These are phyloP conservation scores for Acrocephalus arundinaceus DNA, from an alignment of 2,113 vertebrate genomes.

Conservation along the genomic window DNA sequence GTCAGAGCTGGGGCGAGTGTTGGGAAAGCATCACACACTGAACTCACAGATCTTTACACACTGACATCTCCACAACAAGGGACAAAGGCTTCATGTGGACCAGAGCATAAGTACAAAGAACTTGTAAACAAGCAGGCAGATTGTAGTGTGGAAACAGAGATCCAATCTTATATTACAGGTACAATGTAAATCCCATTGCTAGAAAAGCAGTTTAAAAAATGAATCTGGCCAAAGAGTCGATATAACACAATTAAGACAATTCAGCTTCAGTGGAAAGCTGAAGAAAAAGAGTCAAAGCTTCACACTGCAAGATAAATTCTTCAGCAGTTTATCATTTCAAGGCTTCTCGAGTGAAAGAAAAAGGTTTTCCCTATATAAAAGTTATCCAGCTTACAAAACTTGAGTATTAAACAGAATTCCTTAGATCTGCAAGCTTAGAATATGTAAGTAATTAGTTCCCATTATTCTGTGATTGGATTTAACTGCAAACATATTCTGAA, in stretches of 20 bases:
- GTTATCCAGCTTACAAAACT: neutral
- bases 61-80: neutral
- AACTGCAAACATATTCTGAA: neutral
- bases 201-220: neutral
- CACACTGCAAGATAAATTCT: neutral
- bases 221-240: rapidly evolving
- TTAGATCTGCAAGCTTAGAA: neutral
- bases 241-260: neutral
- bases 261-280: neutral
- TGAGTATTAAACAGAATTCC: neutral
- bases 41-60: neutral
- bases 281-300: neutral
- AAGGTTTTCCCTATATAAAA: neutral
- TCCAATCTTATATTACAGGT: neutral
- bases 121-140: neutral
- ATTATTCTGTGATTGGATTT: neutral
- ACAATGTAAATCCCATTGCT: neutral
- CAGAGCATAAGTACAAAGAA: neutral
- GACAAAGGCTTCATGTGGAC: neutral
- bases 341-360: neutral
- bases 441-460: neutral
- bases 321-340: neutral
- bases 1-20: neutral
- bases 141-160: neutral
- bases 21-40: neutral